Evolutionary conservation across 2,888 invertebrate genomes (phyloP).

Genomic region (Dicroscelio sp.): DNA sequence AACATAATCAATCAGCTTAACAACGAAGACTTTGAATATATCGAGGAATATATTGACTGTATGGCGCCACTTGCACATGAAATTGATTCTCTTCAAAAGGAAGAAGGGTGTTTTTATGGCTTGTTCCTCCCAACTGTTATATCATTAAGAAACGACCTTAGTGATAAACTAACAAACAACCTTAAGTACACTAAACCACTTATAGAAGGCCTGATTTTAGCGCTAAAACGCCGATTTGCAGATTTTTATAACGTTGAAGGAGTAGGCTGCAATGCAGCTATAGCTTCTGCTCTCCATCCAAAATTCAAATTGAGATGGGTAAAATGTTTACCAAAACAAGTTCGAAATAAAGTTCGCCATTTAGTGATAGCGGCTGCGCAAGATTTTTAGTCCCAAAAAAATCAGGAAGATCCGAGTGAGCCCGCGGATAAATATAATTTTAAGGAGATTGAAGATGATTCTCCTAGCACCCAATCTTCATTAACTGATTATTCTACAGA

Average conservation of each 20-base stretch:
- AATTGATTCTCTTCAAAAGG: neutral
- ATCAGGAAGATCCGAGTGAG: too few relatives aligned
- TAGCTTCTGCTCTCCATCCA: neutral
- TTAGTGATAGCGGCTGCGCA: neutral
- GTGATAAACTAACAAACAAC: neutral
- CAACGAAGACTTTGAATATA: neutral
- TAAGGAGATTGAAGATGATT: too few relatives aligned
- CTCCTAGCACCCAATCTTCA: too few relatives aligned
- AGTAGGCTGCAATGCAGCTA: neutral
- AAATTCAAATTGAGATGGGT: neutral
- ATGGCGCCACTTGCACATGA: neutral
- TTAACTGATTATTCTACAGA: too few relatives aligned
- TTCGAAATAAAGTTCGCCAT: neutral
- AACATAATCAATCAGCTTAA: neutral
- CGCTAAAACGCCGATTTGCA: neutral
- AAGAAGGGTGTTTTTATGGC: neutral
- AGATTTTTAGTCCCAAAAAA: neutral
- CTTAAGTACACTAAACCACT: neutral
- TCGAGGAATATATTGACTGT: neutral
- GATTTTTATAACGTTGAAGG: neutral
- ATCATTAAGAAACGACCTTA: neutral
- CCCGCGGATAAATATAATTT: too few relatives aligned
- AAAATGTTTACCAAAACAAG: neutral
- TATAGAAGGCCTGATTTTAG: neutral
- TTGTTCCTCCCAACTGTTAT: neutral